Base-by-base conservation (phyloP, 2,113 vertebrate species). In the Anolis sagrei region DNA sequence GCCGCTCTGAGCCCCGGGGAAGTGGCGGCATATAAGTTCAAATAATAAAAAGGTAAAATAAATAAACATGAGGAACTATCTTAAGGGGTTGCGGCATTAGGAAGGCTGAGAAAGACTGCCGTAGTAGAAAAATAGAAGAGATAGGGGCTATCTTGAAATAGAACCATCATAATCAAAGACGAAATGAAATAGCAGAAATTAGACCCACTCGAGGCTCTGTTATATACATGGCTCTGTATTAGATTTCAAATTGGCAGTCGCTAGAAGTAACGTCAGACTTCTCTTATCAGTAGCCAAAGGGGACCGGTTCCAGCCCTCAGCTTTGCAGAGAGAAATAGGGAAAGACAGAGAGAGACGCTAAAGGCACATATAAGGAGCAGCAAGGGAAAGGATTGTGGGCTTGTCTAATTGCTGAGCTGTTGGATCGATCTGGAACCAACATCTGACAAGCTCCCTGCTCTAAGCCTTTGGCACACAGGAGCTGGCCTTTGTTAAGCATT, bases 401-500 rank as follows among this genome's bases (percentile, higher is more conserved):
- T 90, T 88, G 84, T 89, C 44, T 61, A 0, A n/a, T 2, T 14
- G 0, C 19, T 29, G 3, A 23, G 18, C 1, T 1, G 49, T 34
- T 5, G 69, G 84, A 29, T 0, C 1, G 0, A 2, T 44, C 48
- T 72, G 32, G 62, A 86, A 83, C 76, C 81, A 78, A 79, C 66
- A 54, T 81, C 54, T 74, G 0, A 27, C 1, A 2, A 69, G 7
- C 29, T 80, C 44, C 74, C 90, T 78, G 92, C 91, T 77, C 32
- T 18, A 16, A 93, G 87, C 89, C 88, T 73, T 36, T 77, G 49
- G 10, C 87, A 1, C 14, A 82, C 74, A 61, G 75, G 88, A 34
- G 1, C 32, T 84, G 90, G 91, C 93, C 90, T 94, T 93, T 78
- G 89, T 62, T 4, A 87, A 90, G 74, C 81, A 80, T 80, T n/a